These are phyloP conservation scores for Oscheius sp. DNA, from an alignment of 2,888 invertebrate genomes.

Conservation along the genomic window DNA sequence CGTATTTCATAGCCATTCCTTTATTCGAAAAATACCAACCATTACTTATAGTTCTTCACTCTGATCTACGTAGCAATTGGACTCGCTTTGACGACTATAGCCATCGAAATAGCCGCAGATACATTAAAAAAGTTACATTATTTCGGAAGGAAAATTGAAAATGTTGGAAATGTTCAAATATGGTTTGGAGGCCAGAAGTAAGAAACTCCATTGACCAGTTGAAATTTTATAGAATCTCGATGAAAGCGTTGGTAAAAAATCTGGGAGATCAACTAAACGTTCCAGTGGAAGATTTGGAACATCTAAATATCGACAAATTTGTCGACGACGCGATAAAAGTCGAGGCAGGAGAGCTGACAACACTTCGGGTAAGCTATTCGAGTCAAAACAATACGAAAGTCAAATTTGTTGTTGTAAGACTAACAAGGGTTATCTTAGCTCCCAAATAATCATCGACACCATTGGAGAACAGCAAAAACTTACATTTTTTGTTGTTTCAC, in stretches of 20 bases:
- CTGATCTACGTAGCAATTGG: conserved; percentile 64
- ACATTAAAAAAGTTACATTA: conserved; percentile 65
- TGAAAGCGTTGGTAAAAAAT: conserved; percentile 65
- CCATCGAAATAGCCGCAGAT: conserved; percentile 68
- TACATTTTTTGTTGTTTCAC: too few species aligned
- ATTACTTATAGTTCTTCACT: conserved; percentile 54
- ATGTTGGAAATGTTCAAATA: conserved; percentile 64
- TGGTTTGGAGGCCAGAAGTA: conserved; percentile 68
- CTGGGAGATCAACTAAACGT: conserved; percentile 66
- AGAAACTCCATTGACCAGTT: conserved; percentile 11
- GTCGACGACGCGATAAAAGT: conserved; percentile 65
- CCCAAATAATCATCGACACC: too few species aligned
- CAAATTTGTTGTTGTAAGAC: too few species aligned
- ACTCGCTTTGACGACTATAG: conserved; percentile 65
- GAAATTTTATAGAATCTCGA: conserved; percentile 47
- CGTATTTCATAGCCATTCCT: background rate
- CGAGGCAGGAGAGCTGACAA: conserved; percentile 59
- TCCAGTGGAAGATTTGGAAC: conserved; percentile 58
- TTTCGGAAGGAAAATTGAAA: conserved; percentile 66
- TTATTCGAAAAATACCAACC: background rate
- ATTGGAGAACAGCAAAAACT: too few species aligned
- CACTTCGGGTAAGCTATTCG: conserved; percentile 44
- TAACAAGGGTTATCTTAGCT: too few species aligned
- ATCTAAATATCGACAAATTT: conserved; percentile 60
- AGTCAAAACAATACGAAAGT: too few species aligned